Evolutionary conservation across 2,888 invertebrate species (phyloP), one percentile per base, ranked within the genome.

Genomic region (Slavum lentiscoides): DNA sequence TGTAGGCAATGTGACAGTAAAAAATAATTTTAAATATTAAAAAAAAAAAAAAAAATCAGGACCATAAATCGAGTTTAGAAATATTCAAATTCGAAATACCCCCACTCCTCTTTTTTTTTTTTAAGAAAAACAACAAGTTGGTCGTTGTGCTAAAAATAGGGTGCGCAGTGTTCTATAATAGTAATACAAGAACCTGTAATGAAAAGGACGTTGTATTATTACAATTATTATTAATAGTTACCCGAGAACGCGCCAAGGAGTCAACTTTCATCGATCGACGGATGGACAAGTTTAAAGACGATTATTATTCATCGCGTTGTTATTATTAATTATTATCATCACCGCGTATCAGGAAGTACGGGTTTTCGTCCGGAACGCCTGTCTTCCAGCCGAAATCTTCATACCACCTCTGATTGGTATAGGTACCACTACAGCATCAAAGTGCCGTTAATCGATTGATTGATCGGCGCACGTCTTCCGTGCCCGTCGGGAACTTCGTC

Each of bases 221-320:
- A 30, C 4, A 2, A 30, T 30, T 30, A 30, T 30, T 30, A 30
- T 30, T 30, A 4, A 30, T 30, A 77, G 77, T 77, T 77, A 77
- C 17, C 39, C 5, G 49, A 49, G 11, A 9, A 13, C 11, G 49
- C 53, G 67, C 30, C 2, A 30, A 62, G 62, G 43, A 77, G 21
- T 62, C 53, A 70, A 77, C 70, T 77, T 53, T 49, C 39, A 69
- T 67, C 58, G 58, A 67, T 67, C 58, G 59, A 13, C 21, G 13
- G 55, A 70, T 21, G 69, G 69, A 70, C 75, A 75, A 59, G 75
- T 59, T 67, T 75, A 75, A 75, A 30, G 30, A 30, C 30, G 43
- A 67, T 58, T 49, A 75, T 68, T 75, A 68, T 68, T 68, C 67
- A 68, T n/a, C n/a, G n/a, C 75, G 59, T 75, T 75, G 55, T 75